Conservation (phyloP, 2,797 vertebrate genomes). For the Brachymystax lenok region DNA sequence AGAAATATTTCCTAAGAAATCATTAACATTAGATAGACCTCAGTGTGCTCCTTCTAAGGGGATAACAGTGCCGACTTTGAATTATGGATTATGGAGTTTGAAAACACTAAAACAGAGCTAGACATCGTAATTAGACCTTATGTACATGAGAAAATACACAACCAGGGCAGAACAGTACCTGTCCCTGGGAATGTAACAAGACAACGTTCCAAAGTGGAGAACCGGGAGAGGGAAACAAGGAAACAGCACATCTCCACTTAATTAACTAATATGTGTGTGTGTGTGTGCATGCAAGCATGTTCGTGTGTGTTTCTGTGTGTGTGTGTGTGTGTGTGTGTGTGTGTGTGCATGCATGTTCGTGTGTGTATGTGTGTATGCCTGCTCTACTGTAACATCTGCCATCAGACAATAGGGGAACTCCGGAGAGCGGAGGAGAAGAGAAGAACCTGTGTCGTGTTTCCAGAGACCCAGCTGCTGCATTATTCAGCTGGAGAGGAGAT, state of each 20-base stretch:
- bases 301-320: too few relatives aligned
- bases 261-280: not conserved
- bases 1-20: constrained; percentile 2
- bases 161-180: not conserved
- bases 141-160: not conserved
- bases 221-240: not conserved
- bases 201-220: not conserved
- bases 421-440: not conserved
- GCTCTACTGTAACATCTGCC: not conserved
- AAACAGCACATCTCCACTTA: not conserved
- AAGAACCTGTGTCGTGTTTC: not conserved
- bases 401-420: constrained; percentile 10
- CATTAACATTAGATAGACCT: not conserved
- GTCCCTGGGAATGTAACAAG: not conserved
- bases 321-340: not conserved
- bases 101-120: not conserved
- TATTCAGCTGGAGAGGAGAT: constrained; percentile 24
- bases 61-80: not conserved
- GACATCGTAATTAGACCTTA: not conserved
- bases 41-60: not conserved
- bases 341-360: not conserved
- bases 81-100: not conserved
- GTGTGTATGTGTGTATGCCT: not conserved
- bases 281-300: not conserved
- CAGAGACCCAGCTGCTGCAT: constrained; percentile 22